Conservation (phyloP, 2,797 vertebrate species). For the Gallinago stenura region DNA sequence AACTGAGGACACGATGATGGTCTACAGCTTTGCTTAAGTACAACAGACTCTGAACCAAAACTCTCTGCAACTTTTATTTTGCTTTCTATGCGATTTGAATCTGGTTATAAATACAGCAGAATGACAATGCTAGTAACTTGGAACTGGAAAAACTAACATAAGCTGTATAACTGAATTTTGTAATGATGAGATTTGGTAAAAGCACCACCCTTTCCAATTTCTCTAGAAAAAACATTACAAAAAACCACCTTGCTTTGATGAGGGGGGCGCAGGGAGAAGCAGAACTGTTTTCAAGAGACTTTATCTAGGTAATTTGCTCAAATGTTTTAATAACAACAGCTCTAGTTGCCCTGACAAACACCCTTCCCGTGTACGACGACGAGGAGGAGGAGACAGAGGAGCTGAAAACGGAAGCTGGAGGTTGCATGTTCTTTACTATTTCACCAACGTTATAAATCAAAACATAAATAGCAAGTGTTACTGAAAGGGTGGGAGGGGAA, state of each 20-base stretch:
- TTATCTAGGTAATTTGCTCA: background rate
- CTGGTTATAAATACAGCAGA: background rate
- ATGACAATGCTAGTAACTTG: background rate
- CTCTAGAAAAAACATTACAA: background rate
- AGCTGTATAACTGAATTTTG: background rate
- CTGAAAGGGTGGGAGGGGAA: slow-evolving; percentile 45
- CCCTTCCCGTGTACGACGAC: background rate
- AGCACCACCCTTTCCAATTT: background rate
- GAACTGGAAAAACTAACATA: background rate
- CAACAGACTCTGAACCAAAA: background rate
- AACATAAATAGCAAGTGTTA: slow-evolving; percentile 51
- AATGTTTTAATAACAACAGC: background rate
- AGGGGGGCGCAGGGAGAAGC: background rate
- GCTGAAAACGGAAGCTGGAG: slow-evolving; percentile 32
- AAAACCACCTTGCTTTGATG: background rate
- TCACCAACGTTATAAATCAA: background rate
- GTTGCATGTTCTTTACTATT: background rate
- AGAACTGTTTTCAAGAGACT: background rate
- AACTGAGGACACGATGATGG: background rate
- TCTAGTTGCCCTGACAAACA: background rate
- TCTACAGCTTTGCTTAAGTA: background rate
- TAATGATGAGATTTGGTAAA: background rate
- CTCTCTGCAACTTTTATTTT: background rate
- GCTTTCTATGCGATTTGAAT: background rate
- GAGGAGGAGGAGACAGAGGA: background rate